Base-by-base conservation (phyloP, 2,888 invertebrate species). In the Digitonthophagus gazella region DNA sequence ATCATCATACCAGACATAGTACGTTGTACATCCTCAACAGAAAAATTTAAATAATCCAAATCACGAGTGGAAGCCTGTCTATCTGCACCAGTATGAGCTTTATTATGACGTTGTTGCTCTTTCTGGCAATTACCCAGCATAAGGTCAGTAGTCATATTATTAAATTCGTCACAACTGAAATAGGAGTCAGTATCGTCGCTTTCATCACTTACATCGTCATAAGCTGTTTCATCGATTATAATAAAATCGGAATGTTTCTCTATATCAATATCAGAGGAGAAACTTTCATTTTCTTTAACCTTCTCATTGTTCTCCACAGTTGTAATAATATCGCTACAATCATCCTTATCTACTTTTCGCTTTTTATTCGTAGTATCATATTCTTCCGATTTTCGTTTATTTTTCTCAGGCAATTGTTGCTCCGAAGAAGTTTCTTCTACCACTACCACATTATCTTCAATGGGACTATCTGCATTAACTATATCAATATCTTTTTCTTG, bases 1-100 rank as follows among this genome's bases (percentile, higher is more conserved):
- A 55, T 18, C 14, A 57, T 68, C 68, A 85, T 83, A 92, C 91
- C 84, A 72, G 89, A 86, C 91, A 92, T 91, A 74, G 83, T 81
- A 72, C 84, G 86, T 74, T 87, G 86, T 68, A 89, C 82, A 72
- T 85, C 84, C 1, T 82, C 78, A 54, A 91, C 81, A 74, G 86
- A 86, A 73, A 89, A 89, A 71, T 87, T 82, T 79, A 89, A 89
- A 65, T 88, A 61, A 19, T 18, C 20, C n/a, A n/a, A n/a, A n/a
- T n/a, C n/a, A n/a, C n/a, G n/a, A n/a, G n/a, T n/a, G n/a, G n/a
- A n/a, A n/a, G n/a, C n/a, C n/a, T n/a, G n/a, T n/a, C n/a, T n/a
- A n/a, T n/a, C n/a, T n/a, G n/a, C n/a, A n/a, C n/a, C n/a, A n/a
- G n/a, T n/a, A n/a, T n/a, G n/a, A n/a, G n/a, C n/a, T n/a, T n/a